Evolutionary conservation across 1,140 invertebrate species (phyloP).

Genomic region (Aphis craccivora): DNA sequence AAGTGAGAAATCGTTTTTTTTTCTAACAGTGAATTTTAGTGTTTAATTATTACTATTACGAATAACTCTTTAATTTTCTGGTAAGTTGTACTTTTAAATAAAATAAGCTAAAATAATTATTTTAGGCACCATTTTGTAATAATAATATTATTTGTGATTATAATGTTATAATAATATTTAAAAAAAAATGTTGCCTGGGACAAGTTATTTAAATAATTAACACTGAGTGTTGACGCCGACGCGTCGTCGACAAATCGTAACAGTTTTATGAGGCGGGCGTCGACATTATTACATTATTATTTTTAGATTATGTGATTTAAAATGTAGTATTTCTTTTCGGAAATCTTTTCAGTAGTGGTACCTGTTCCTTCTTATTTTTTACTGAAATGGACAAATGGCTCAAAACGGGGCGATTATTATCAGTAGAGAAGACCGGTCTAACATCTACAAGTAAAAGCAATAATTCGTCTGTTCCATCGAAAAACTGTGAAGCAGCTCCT

Average conservation of each 20-base stretch:
- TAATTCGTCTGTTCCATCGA: conserved; percentile 40
- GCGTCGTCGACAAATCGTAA: conserved; percentile 16
- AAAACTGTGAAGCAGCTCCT: conserved; percentile 42
- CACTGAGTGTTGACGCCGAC: background rate
- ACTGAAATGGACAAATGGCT: conserved; percentile 38
- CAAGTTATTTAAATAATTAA: conserved; percentile 11
- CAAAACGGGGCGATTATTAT: conserved; percentile 43
- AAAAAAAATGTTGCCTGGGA: too few relatives aligned
- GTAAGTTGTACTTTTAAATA: conserved; percentile 4
- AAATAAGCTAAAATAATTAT: too few relatives aligned
- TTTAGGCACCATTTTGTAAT: too few relatives aligned
- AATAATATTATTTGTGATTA: too few relatives aligned
- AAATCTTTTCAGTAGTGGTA: background rate
- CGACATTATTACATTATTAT: background rate
- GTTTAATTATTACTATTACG: conserved; percentile 47
- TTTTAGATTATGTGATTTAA: too few relatives aligned
- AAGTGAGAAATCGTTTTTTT: conserved; percentile 37
- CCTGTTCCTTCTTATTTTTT: background rate
- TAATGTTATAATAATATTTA: too few relatives aligned
- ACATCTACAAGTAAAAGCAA: conserved; percentile 44
- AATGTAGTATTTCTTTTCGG: background rate
- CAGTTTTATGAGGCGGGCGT: conserved; percentile 11
- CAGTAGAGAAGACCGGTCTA: conserved; percentile 31
- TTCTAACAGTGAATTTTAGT: conserved; percentile 34
- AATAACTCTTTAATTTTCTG: conserved; percentile 48